phyloP scores from a whole-genome alignment of 2,888 invertebrate species.

The Drosophila setosimentum region DNA sequence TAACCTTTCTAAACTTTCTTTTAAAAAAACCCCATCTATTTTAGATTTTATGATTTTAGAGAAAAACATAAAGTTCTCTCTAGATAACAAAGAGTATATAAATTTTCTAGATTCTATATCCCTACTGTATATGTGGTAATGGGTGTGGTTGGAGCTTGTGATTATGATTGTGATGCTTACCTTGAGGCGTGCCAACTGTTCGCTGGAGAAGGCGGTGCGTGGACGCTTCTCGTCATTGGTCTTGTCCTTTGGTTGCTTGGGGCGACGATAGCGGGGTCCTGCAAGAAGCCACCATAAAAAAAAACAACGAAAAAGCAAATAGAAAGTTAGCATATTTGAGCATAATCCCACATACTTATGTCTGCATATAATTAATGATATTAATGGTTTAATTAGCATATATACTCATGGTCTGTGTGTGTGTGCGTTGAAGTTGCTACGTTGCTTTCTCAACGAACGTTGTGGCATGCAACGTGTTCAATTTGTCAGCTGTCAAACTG shows the following conservation, averaged over 20 bases:
- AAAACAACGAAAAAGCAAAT: not conserved
- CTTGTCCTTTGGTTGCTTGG: conserved; percentile 85
- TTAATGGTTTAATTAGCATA: conserved; percentile 81
- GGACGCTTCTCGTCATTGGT: conserved; percentile 95
- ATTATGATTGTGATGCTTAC: conserved; percentile 81
- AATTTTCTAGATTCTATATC: not conserved
- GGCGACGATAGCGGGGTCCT: conserved; percentile 85
- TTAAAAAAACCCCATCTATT: not conserved
- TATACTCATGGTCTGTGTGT: not conserved
- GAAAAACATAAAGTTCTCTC: not conserved
- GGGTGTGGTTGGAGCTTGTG: not conserved
- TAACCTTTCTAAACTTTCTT: not conserved
- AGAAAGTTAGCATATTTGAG: conserved; percentile 30
- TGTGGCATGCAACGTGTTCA: conserved; percentile 59
- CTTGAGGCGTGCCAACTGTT: conserved; percentile 95
- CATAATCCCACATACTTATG: not conserved
- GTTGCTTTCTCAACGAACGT: conserved; percentile 26
- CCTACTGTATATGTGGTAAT: not conserved
- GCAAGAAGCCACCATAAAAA: conserved; percentile 1
- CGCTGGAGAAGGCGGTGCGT: conserved; percentile 97
- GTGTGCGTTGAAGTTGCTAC: conserved; percentile 4
- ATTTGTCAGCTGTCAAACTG: conserved; percentile 81
- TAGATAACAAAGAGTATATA: not conserved
- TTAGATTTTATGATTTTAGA: not conserved
- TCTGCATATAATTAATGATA: conserved; percentile 60